phyloP scores from a whole-genome alignment of 2,113 vertebrate species.

The Peromyscus maniculatus region DNA sequence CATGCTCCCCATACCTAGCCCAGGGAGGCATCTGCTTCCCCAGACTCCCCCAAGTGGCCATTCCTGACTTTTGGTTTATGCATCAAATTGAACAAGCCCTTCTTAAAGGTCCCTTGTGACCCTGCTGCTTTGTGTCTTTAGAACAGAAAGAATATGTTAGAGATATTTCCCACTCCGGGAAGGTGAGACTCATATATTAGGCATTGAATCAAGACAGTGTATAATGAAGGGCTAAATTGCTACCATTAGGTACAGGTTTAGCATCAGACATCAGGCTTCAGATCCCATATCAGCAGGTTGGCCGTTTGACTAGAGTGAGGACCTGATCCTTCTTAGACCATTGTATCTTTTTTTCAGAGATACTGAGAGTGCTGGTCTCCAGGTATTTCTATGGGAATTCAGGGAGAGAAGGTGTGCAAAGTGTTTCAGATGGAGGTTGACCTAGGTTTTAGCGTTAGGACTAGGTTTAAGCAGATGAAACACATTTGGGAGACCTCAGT shows the following conservation, averaged over 20 bases:
- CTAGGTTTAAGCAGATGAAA: background rate
- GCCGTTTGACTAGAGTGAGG: background rate
- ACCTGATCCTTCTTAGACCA: background rate
- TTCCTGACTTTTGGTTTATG: slow-evolving; percentile 25
- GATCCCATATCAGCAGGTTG: background rate
- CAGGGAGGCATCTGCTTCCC: background rate
- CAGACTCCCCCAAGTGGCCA: background rate
- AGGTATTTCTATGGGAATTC: background rate
- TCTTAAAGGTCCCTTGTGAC: background rate
- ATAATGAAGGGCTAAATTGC: background rate
- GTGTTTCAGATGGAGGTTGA: background rate
- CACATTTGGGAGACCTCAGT: background rate
- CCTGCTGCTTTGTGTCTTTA: background rate
- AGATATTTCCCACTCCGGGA: background rate
- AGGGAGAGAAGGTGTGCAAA: background rate
- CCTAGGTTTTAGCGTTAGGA: background rate
- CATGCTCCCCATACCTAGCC: background rate
- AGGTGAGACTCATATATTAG: background rate
- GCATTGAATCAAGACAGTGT: background rate
- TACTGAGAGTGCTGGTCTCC: background rate
- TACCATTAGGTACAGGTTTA: background rate
- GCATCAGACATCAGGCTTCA: background rate
- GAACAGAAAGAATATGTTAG: background rate
- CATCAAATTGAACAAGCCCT: background rate
- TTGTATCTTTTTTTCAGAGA: background rate